These are phyloP conservation scores for Choreutis nemorana DNA, from an alignment of 2,888 invertebrate genomes.

Conservation along the genomic window DNA sequence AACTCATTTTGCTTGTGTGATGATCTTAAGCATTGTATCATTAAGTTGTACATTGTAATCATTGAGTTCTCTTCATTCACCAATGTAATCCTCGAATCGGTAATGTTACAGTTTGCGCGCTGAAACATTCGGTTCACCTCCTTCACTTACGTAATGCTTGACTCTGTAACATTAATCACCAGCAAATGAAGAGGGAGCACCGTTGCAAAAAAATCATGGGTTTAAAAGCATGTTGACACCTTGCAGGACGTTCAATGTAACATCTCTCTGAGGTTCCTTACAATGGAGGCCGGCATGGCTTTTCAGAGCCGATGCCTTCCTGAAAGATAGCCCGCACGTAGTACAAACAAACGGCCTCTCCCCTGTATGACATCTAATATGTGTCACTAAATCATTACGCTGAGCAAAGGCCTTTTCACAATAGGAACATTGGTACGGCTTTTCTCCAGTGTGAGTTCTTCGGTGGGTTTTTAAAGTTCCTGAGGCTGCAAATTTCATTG, in stretches of 20 bases:
- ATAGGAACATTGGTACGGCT: conserved; percentile 61
- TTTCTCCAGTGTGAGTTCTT: conserved; percentile 67
- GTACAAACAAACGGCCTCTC: conserved; percentile 50
- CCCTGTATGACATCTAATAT: conserved; percentile 64
- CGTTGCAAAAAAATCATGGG: no score
- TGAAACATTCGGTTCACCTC: no score
- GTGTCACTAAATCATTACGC: conserved; percentile 62
- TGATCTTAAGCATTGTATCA: no score
- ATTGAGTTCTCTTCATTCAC: no score
- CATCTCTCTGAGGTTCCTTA: conserved; percentile 13
- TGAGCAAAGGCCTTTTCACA: conserved; percentile 68
- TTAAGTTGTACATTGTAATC: no score
- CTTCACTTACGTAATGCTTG: no score
- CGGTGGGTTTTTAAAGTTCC: conserved; percentile 67
- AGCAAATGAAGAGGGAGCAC: no score
- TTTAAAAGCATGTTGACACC: conserved; percentile 7
- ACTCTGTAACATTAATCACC: no score
- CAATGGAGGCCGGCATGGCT: conserved; percentile 53
- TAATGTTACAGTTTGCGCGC: no score
- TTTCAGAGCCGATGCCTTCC: conserved; percentile 58
- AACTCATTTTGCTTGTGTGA: no score
- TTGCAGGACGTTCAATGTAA: conserved; percentile 5
- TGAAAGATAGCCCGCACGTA: conserved; percentile 57
- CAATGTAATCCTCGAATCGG: no score
- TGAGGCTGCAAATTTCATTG: conserved; percentile 62